A percentile compares a stretch with the other conserved stretches of the same genome.
Conservation (phyloP, 2,797 vertebrate genomes). For the Coilia nasus region DNA sequence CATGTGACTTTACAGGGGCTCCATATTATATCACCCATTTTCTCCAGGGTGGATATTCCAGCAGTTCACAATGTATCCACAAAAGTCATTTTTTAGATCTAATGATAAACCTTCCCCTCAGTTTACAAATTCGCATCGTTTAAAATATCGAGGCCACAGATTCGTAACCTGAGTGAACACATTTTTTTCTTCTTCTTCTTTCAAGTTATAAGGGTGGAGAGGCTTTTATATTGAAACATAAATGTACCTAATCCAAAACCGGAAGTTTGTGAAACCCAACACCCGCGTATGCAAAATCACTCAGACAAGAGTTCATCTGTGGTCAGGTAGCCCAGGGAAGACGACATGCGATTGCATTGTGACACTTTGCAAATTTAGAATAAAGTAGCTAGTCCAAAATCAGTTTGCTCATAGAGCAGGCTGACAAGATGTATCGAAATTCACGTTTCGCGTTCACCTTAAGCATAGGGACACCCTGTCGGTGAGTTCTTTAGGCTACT, state of each 20-base stretch:
- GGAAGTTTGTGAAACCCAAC: background rate
- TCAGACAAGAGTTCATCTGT: background rate
- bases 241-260: background rate
- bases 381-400: background rate
- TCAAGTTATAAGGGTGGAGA: background rate
- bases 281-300: background rate
- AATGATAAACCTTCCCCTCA: too few relatives aligned
- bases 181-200: background rate
- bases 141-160: too few relatives aligned
- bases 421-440: constrained; percentile 17
- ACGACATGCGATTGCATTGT: background rate
- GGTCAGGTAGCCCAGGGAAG: background rate
- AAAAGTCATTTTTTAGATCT: too few relatives aligned
- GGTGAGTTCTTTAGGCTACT: background rate
- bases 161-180: too few relatives aligned
- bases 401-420: constrained; percentile 5
- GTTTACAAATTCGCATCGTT: too few relatives aligned
- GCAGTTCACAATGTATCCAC: too few relatives aligned
- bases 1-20: too few relatives aligned
- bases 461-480: background rate
- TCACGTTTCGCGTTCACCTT: background rate
- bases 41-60: too few relatives aligned
- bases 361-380: background rate
- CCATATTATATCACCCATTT: too few relatives aligned
- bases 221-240: background rate